Evolutionary conservation across 2,113 vertebrate species (phyloP).

Genomic region (Piaya cayana): DNA sequence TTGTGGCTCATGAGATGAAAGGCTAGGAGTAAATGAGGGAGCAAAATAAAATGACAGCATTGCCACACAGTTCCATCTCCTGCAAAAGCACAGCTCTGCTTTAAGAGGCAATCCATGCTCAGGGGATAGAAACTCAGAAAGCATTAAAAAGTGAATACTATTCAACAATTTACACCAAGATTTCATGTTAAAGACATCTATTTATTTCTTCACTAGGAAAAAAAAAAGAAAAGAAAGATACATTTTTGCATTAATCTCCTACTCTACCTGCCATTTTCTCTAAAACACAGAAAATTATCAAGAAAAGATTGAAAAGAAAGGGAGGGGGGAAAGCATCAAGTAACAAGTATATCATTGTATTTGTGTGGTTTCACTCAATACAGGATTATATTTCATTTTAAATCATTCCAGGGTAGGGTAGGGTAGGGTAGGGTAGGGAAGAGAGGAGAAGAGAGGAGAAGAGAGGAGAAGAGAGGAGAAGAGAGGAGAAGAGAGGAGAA

Average conservation of each 20-base stretch:
- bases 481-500: background rate
- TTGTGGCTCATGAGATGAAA: background rate
- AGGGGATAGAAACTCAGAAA: background rate
- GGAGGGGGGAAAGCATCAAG: background rate
- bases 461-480: background rate
- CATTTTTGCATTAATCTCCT: slow-evolving; percentile 18
- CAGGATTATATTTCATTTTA: slow-evolving; percentile 30
- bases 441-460: background rate
- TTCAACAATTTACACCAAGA: slow-evolving; percentile 13
- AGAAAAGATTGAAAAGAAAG: background rate
- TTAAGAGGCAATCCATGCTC: background rate
- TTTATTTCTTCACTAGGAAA: background rate
- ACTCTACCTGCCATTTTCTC: slow-evolving; percentile 33
- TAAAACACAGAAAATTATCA: slow-evolving; percentile 39
- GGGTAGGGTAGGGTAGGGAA: too few relatives aligned
- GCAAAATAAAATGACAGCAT: fast-evolving
- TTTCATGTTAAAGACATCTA: slow-evolving; percentile 24
- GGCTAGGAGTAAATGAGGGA: background rate
- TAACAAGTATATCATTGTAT: slow-evolving; percentile 21
- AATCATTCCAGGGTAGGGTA: background rate
- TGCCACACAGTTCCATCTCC: background rate
- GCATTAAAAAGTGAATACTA: slow-evolving; percentile 15
- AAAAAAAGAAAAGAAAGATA: background rate
- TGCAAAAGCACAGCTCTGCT: background rate
- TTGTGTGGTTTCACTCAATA: slow-evolving; percentile 17